Evolutionary conservation across 2,797 vertebrate species (phyloP).

Genomic region (Orestias chungarensis): DNA sequence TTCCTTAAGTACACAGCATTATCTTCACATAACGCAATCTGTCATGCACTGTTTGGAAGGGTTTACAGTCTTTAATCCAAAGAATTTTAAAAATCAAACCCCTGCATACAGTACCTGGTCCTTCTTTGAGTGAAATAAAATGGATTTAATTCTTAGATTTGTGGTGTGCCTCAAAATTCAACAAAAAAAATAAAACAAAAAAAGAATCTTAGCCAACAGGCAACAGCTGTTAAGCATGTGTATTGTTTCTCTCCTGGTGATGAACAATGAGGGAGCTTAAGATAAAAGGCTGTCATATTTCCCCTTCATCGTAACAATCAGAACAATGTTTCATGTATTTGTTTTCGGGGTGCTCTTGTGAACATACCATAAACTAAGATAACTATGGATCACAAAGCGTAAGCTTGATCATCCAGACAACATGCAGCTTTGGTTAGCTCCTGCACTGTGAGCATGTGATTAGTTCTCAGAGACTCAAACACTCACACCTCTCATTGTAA

Average conservation of each 20-base stretch:
- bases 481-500: slow-evolving; percentile 57
- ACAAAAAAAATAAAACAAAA: slow-evolving; percentile 74
- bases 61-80: slow-evolving; percentile 28
- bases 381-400: slow-evolving; percentile 29
- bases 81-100: slow-evolving; percentile 34
- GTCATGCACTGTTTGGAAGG: slow-evolving; percentile 19
- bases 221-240: slow-evolving; percentile 78
- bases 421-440: slow-evolving; percentile 12
- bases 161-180: slow-evolving; percentile 56
- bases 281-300: slow-evolving; percentile 74
- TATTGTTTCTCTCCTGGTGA: slow-evolving; percentile 73
- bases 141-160: slow-evolving; percentile 61
- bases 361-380: slow-evolving; percentile 24
- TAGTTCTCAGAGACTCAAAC: slow-evolving; percentile 44
- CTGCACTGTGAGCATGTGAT: slow-evolving; percentile 26
- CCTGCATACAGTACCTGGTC: slow-evolving; percentile 38
- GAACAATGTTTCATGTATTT: slow-evolving; percentile 64
- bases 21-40: slow-evolving; percentile 8
- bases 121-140: slow-evolving; percentile 42
- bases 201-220: slow-evolving; percentile 66
- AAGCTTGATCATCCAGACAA: slow-evolving; percentile 30
- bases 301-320: slow-evolving; percentile 60
- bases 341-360: slow-evolving; percentile 34
- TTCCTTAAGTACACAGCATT: slow-evolving; percentile 25
- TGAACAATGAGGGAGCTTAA: slow-evolving; percentile 73